Evolutionary conservation across 2,797 vertebrate species (phyloP).

Genomic region (Helarctos malayanus): DNA sequence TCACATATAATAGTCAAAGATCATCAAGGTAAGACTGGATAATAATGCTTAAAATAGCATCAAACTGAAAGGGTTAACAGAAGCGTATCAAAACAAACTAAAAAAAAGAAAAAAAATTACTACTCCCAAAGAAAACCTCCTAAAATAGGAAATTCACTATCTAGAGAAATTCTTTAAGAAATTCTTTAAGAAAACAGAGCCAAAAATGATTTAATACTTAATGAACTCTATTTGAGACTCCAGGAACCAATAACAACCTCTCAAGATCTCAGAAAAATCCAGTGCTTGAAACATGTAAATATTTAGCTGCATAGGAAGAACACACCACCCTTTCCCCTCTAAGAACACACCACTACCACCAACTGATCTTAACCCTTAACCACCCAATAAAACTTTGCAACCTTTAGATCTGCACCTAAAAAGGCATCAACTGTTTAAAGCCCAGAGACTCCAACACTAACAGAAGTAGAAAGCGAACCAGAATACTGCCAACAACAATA

Average conservation of each 20-base stretch:
- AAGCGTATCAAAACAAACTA: background rate
- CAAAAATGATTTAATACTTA: slow-evolving; percentile 28
- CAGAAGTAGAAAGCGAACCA: background rate
- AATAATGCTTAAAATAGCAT: slow-evolving; percentile 9
- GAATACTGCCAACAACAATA: background rate
- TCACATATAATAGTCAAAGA: background rate
- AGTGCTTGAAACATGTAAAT: background rate
- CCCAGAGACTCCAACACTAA: background rate
- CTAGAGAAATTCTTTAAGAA: slow-evolving; percentile 36
- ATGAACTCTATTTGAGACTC: background rate
- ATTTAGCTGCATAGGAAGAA: background rate
- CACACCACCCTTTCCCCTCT: background rate
- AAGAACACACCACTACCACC: background rate
- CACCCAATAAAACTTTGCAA: background rate
- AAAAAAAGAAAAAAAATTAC: background rate
- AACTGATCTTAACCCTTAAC: background rate
- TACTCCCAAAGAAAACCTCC: slow-evolving; percentile 36
- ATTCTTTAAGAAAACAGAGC: slow-evolving; percentile 55
- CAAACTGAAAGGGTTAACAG: slow-evolving; percentile 29
- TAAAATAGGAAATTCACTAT: background rate
- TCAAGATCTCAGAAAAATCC: slow-evolving; percentile 50
- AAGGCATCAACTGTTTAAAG: background rate
- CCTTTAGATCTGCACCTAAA: background rate
- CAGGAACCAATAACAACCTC: background rate
- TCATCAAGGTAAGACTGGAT: slow-evolving; percentile 38